Conservation (phyloP, 1,140 invertebrate species). For the Homarus americanus region DNA sequence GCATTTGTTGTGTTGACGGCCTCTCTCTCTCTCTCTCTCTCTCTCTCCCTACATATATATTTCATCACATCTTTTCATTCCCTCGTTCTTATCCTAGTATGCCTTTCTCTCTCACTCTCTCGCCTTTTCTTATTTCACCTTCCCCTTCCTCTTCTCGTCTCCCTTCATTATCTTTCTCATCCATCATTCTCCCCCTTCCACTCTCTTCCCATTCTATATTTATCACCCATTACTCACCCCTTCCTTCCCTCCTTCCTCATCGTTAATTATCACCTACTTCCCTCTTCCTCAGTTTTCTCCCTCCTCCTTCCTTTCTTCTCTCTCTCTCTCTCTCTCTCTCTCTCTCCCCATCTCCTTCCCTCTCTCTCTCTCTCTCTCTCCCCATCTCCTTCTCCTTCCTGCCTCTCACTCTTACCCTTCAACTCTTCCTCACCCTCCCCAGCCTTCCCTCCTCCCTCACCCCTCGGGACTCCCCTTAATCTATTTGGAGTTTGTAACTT, state of each 20-base stretch:
- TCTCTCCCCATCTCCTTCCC: neutral
- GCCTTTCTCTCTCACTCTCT: too few species aligned
- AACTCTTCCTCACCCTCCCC: neutral
- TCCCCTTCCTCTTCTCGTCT: neutral
- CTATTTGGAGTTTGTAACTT: constrained; percentile 64
- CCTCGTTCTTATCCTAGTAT: too few species aligned
- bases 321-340: neutral
- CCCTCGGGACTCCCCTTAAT: constrained; percentile 46
- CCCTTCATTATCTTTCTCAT: neutral
- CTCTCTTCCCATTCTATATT: neutral
- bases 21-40: neutral
- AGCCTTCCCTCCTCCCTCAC: neutral
- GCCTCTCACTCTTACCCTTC: neutral
- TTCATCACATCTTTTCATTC: too few species aligned
- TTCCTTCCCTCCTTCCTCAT: neutral
- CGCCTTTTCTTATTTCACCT: neutral
- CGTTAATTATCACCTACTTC: neutral
- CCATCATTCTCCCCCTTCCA: neutral
- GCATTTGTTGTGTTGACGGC: too few species aligned
- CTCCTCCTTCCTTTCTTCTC: neutral
- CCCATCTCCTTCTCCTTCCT: neutral
- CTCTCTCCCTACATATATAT: neutral
- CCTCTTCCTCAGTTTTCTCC: neutral
- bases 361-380: neutral
- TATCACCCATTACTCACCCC: neutral